These are phyloP conservation scores for Fulmarus glacialis DNA, from an alignment of 2,113 vertebrate species.

Conservation along the genomic window DNA sequence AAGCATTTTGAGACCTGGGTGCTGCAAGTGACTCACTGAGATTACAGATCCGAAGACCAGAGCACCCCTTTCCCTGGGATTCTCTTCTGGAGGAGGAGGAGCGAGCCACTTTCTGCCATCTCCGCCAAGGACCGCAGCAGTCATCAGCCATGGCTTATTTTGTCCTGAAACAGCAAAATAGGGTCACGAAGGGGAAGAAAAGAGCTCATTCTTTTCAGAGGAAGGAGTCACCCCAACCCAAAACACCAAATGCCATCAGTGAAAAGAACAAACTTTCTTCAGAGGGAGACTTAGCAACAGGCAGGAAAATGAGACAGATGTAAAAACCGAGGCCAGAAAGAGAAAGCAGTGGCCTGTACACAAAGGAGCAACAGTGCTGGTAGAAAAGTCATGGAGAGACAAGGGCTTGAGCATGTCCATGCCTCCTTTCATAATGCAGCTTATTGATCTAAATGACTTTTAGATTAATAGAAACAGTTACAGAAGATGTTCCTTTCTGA, in stretches of 20 bases:
- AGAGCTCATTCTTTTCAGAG: not conserved
- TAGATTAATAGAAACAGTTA: not conserved
- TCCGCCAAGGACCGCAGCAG: not conserved
- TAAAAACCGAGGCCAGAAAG: not conserved
- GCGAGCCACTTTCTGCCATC: not conserved
- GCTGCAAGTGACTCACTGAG: not conserved
- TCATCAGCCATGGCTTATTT: not conserved
- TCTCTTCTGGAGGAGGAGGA: not conserved
- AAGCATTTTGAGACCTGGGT: not conserved
- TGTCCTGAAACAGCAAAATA: not conserved
- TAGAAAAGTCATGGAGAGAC: not conserved
- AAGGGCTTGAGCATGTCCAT: not conserved
- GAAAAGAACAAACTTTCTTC: conserved; percentile 1
- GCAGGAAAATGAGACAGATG: not conserved
- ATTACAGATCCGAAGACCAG: not conserved
- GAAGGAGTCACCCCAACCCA: not conserved
- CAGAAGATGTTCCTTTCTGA: not conserved
- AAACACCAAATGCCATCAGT: not conserved
- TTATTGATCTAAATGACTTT: not conserved
- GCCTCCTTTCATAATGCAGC: not conserved
- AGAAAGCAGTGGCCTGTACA: not conserved
- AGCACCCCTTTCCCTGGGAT: not conserved
- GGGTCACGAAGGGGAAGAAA: not conserved
- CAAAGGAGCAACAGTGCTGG: not conserved
- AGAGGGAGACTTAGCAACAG: not conserved